A percentile compares a stretch with the other conserved stretches of the same genome.
These are phyloP conservation scores for Percina caprodes DNA, from an alignment of 2,113 vertebrate species.

Conservation along the genomic window DNA sequence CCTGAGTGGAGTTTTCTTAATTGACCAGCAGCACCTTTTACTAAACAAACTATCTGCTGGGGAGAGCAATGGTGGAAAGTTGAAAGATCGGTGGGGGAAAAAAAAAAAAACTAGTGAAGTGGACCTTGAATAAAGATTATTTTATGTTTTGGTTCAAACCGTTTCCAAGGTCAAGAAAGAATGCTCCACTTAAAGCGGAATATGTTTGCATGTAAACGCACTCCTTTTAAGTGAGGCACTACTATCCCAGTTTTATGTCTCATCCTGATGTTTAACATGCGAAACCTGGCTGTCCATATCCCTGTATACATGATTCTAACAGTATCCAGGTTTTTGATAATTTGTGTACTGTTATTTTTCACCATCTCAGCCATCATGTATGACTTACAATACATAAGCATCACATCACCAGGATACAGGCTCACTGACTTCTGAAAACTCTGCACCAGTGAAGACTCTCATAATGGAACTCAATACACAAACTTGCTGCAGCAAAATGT, in stretches of 20 bases:
- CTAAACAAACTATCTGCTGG: neutral
- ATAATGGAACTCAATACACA: neutral
- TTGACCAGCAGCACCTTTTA: neutral
- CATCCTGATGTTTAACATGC: neutral
- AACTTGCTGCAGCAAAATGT: neutral
- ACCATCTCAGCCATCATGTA: neutral
- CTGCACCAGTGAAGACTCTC: neutral
- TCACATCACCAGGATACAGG: too few relatives aligned
- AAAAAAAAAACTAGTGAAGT: neutral
- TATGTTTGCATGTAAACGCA: neutral
- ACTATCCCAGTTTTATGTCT: neutral
- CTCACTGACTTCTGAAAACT: neutral
- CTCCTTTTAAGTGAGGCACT: too few relatives aligned
- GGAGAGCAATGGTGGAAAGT: neutral
- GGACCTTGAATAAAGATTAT: neutral
- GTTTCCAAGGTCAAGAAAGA: neutral
- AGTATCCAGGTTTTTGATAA: neutral
- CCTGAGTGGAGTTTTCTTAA: neutral
- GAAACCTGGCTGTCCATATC: neutral
- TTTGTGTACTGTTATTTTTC: neutral
- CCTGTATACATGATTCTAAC: too few relatives aligned
- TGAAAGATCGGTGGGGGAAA: neutral
- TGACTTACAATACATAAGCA: too few relatives aligned
- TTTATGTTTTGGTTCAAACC: neutral
- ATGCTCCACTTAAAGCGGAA: neutral